Evolutionary conservation across 2,113 vertebrate species (phyloP).

Genomic region (Alosa alosa): DNA sequence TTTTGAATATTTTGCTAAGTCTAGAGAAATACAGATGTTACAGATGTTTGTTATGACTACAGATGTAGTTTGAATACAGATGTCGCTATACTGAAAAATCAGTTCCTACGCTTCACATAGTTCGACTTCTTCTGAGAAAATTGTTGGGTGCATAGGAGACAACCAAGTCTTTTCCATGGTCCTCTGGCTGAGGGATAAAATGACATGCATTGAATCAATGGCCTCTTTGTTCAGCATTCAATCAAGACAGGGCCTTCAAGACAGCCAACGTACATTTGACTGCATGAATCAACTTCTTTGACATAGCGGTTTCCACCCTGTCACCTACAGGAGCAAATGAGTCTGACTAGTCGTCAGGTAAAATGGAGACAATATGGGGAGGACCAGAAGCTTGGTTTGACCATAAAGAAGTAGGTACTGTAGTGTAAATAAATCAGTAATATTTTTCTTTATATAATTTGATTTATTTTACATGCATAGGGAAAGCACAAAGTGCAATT

Average conservation of each 20-base stretch:
- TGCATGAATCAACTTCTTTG: conserved; percentile 39
- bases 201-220: conserved; percentile 54
- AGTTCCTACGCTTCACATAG: background rate
- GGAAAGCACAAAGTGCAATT: too few relatives aligned
- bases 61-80: too few relatives aligned
- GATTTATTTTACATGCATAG: too few relatives aligned
- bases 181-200: conserved; percentile 39
- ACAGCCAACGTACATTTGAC: conserved; percentile 17
- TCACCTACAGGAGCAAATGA: conserved; percentile 12
- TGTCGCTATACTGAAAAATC: too few relatives aligned
- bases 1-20: too few relatives aligned
- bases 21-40: too few relatives aligned
- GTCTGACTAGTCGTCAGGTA: background rate
- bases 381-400: too few relatives aligned
- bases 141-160: conserved; percentile 37
- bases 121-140: conserved; percentile 19
- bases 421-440: background rate
- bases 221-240: conserved; percentile 55
- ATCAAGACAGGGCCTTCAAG: conserved; percentile 20
- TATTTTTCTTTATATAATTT: background rate
- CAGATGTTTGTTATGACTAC: too few relatives aligned
- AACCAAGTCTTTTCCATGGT: conserved; percentile 14
- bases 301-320: conserved; percentile 1
- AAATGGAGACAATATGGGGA: background rate
- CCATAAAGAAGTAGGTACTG: too few relatives aligned